A percentile compares a stretch with the other conserved stretches of the same genome.
These are phyloP conservation scores for Rhamphomyia laevipes DNA, from an alignment of 2,888 invertebrate species.

Conservation along the genomic window DNA sequence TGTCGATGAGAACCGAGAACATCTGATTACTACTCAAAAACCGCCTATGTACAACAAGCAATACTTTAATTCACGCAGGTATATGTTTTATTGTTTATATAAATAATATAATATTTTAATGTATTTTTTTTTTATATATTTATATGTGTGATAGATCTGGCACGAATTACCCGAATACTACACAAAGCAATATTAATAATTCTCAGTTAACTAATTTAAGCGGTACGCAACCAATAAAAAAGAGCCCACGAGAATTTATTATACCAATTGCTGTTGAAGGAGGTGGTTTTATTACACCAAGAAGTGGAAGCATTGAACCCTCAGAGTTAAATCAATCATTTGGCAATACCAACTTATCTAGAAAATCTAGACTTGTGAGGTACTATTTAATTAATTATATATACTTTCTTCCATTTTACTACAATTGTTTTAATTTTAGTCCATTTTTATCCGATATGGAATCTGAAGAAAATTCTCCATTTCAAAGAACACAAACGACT, in stretches of 20 bases:
- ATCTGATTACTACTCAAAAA: conserved; percentile 55
- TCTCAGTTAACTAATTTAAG: conserved; percentile 58
- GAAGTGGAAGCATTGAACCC: conserved; percentile 64
- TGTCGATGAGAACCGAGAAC: conserved; percentile 41
- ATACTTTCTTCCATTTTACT: neutral
- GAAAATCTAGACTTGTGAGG: conserved; percentile 54
- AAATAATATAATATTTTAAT: too few species aligned
- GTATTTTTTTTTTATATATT: neutral
- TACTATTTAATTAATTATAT: conserved; percentile 29
- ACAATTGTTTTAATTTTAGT: conserved; percentile 33
- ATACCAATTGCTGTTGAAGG: conserved; percentile 90
- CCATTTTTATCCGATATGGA: conserved; percentile 56
- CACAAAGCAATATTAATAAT: conserved; percentile 40
- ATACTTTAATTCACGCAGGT: neutral
- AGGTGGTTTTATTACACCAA: conserved; percentile 56
- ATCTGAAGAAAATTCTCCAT: conserved; percentile 54
- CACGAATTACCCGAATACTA: conserved; percentile 39
- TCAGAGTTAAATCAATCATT: conserved; percentile 41
- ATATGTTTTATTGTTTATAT: neutral
- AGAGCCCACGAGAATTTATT: conserved; percentile 81
- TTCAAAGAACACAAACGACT: conserved; percentile 45
- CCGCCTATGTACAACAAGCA: conserved; percentile 27
- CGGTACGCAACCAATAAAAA: conserved; percentile 64
- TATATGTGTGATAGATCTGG: conserved; percentile 8
- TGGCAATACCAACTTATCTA: conserved; percentile 8